Conservation (phyloP, 2,888 invertebrate genomes). For the Nycteola revayana region DNA sequence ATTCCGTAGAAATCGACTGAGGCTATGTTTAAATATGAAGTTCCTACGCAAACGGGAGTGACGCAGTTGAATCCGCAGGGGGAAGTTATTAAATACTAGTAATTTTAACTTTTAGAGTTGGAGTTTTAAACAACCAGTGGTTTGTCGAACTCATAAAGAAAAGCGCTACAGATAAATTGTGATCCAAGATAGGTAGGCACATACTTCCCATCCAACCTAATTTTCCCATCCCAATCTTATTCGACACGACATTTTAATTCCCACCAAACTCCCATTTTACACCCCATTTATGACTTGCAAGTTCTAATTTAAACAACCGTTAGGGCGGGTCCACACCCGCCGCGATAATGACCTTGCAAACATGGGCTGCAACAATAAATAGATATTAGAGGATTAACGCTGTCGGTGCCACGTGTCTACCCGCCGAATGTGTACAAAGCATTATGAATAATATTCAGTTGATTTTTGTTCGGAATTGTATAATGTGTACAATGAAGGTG, state of each 20-base stretch:
- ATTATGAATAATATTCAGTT: conserved; percentile 38
- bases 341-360: conserved; percentile 61
- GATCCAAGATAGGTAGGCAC: no score
- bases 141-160: no score
- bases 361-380: conserved; percentile 56
- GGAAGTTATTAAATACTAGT: no score
- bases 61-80: no score
- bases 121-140: no score
- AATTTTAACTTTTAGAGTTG: no score
- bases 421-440: conserved; percentile 34
- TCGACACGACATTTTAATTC: conserved; percentile 13
- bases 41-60: no score
- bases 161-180: no score
- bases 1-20: no score
- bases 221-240: neutral
- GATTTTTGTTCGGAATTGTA: conserved; percentile 14
- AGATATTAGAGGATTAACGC: conserved; percentile 64
- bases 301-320: conserved; percentile 34
- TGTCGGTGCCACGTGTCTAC: conserved; percentile 35
- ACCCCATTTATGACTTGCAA: conserved; percentile 30
- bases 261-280: conserved; percentile 19
- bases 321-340: conserved; percentile 50
- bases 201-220: no score
- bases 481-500: conserved; percentile 20
- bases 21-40: no score